These are phyloP conservation scores for Hymenochirus boettgeri DNA, from an alignment of 2,113 vertebrate genomes.

Conservation along the genomic window DNA sequence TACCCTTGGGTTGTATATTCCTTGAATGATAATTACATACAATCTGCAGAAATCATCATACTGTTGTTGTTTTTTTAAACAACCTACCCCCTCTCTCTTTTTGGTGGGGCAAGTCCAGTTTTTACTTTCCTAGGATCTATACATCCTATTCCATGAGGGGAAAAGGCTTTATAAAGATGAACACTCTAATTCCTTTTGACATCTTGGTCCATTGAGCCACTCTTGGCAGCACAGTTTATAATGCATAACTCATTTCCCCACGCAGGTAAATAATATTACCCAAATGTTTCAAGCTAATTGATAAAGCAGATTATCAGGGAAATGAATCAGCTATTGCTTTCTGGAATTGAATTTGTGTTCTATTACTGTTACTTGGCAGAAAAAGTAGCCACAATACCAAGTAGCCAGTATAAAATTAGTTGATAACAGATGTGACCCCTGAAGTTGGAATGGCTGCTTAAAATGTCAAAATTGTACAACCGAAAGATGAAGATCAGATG, in stretches of 20 bases:
- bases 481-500: no score
- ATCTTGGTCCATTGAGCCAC: slow-evolving; percentile 19
- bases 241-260: slow-evolving; percentile 1
- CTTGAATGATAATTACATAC: slow-evolving; percentile 26
- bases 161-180: slow-evolving; percentile 22
- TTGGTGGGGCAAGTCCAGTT: slow-evolving; percentile 16
- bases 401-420: no score
- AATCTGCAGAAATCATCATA: slow-evolving; percentile 29
- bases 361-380: not conserved
- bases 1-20: slow-evolving; percentile 26
- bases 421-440: no score
- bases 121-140: slow-evolving; percentile 34
- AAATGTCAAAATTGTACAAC: no score
- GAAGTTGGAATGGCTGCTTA: no score
- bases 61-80: no score
- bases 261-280: slow-evolving; percentile 20
- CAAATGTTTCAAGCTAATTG: slow-evolving; percentile 7
- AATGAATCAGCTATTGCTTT: not conserved
- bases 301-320: slow-evolving; percentile 2
- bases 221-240: slow-evolving; percentile 19
- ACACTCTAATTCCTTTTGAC: slow-evolving; percentile 22
- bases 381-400: no score
- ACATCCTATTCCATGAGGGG: slow-evolving; percentile 14
- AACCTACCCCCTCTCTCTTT: slow-evolving; percentile 23
- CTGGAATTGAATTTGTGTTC: not conserved